These are phyloP conservation scores for Helicorthomorpha holstii DNA, from an alignment of 1,140 invertebrate genomes.

Conservation along the genomic window DNA sequence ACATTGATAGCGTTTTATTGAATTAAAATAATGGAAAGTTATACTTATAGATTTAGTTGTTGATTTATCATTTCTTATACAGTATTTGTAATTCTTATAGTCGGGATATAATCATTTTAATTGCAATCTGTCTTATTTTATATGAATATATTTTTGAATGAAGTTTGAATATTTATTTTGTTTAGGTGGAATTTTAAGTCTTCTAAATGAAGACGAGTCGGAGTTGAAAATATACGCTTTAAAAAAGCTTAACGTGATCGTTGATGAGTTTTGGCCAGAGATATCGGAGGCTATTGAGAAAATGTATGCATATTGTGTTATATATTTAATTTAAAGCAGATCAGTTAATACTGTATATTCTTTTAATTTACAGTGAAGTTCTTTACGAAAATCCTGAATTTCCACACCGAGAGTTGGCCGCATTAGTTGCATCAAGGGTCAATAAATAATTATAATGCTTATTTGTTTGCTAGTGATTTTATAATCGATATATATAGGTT, in stretches of 20 bases:
- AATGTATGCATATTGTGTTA: constrained; percentile 40
- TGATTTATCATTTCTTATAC: too few relatives aligned
- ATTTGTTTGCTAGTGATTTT: not conserved
- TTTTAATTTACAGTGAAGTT: too few relatives aligned
- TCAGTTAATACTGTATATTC: not conserved
- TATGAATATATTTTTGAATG: too few relatives aligned
- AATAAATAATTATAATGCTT: constrained; percentile 2
- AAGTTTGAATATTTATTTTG: constrained; percentile 4
- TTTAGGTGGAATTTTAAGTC: constrained; percentile 83
- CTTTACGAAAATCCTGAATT: constrained; percentile 84
- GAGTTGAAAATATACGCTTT: constrained; percentile 85
- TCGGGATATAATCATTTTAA: too few relatives aligned
- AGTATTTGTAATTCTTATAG: too few relatives aligned
- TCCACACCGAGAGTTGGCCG: constrained; percentile 71
- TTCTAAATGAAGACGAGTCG: constrained; percentile 80
- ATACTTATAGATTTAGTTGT: too few relatives aligned
- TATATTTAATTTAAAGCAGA: not conserved
- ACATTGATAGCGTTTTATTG: too few relatives aligned
- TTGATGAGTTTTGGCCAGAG: constrained; percentile 97
- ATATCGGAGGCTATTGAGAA: constrained; percentile 95
- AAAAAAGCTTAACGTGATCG: constrained; percentile 78
- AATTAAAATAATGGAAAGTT: too few relatives aligned
- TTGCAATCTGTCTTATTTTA: too few relatives aligned
- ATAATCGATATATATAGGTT: constrained; percentile 39
- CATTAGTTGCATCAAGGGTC: constrained; percentile 85